phyloP scores from a whole-genome alignment of 2,797 vertebrate species.

The Scolopax bukidnonensis region DNA sequence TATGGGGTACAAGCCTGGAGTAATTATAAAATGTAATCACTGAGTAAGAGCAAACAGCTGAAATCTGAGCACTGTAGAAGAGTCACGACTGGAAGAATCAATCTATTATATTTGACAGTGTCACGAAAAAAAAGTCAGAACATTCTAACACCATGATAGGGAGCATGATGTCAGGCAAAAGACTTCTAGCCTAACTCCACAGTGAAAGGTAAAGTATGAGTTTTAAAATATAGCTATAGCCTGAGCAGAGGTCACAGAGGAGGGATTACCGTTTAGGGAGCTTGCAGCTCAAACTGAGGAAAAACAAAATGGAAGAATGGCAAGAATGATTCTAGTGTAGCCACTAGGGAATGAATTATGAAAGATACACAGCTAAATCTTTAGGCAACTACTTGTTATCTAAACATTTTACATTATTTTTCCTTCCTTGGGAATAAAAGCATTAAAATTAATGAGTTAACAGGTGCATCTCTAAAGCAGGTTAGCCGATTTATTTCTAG shows the following conservation, averaged over 20 bases:
- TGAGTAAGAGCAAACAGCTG: not conserved
- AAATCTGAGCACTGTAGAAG: not conserved
- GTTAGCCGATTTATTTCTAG: not conserved
- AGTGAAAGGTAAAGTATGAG: not conserved
- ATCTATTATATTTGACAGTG: conserved; percentile 4
- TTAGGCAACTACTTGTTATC: not conserved
- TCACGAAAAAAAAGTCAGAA: not conserved
- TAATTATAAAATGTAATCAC: conserved; percentile 2
- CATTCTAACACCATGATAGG: not conserved
- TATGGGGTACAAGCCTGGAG: not conserved
- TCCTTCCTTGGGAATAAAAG: not conserved
- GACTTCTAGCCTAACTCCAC: not conserved
- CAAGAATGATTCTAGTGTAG: not conserved
- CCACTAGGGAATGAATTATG: not conserved
- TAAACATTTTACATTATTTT: not conserved
- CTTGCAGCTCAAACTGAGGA: not conserved
- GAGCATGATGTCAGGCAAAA: not conserved
- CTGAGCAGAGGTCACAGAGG: not conserved
- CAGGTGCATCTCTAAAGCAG: not conserved
- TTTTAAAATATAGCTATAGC: not conserved
- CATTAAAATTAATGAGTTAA: not conserved
- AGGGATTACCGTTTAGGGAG: not conserved
- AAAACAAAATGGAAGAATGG: not conserved
- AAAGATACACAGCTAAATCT: not conserved
- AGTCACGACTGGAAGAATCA: not conserved